These are phyloP conservation scores for Poeciliopsis occidentalis DNA, from an alignment of 2,113 vertebrate genomes.

Conservation along the genomic window DNA sequence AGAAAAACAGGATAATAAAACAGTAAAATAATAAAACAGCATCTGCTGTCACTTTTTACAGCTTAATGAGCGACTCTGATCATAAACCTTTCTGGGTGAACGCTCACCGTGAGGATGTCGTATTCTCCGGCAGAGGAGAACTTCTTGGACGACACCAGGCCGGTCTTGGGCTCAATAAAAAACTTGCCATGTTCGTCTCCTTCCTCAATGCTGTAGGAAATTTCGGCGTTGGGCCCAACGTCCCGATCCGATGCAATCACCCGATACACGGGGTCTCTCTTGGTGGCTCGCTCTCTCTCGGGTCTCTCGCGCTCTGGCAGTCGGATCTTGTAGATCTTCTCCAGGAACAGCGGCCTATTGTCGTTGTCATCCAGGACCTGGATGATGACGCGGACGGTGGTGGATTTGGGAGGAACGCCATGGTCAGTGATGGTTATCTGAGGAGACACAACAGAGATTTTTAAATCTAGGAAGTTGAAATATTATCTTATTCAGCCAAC, in stretches of 20 bases:
- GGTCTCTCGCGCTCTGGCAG: constrained; percentile 90
- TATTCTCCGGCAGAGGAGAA: constrained; percentile 92
- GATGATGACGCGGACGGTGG: constrained; percentile 89
- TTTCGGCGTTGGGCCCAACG: constrained; percentile 91
- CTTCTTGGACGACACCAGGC: constrained; percentile 94
- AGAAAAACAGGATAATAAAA: constrained; percentile 7
- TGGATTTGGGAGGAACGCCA: constrained; percentile 85
- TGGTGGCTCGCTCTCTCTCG: constrained; percentile 82
- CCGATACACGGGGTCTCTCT: constrained; percentile 90
- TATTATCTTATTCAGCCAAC: constrained; percentile 2
- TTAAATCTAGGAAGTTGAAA: constrained; percentile 8
- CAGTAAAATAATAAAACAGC: constrained; percentile 28
- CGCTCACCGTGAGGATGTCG: constrained; percentile 94
- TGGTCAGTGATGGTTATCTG: constrained; percentile 93
- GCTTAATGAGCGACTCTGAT: constrained; percentile 13
- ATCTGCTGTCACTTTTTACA: constrained; percentile 24
- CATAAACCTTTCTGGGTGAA: background rate
- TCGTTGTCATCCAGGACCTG: constrained; percentile 97
- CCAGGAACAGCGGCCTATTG: constrained; percentile 92
- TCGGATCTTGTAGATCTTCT: constrained; percentile 96
- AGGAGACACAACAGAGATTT: background rate
- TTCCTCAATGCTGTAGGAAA: constrained; percentile 97
- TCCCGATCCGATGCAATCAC: constrained; percentile 93
- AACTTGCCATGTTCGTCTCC: constrained; percentile 95
- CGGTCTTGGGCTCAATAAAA: constrained; percentile 97